Evolutionary conservation across 1,140 invertebrate species (phyloP), one percentile per base, ranked within the genome.

Genomic region (Saccostrea echinata): DNA sequence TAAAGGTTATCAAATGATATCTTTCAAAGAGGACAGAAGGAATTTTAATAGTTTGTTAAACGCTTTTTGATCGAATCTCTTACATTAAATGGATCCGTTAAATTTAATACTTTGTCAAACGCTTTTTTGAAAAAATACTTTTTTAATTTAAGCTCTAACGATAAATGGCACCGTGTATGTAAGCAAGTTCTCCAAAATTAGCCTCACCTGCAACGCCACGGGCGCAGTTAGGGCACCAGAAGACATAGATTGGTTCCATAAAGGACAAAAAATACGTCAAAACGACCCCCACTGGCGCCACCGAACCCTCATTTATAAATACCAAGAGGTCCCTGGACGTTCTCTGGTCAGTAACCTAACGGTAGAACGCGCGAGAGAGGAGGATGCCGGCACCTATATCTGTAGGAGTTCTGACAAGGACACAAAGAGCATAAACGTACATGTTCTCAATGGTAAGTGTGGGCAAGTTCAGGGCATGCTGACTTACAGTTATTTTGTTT

Each of bases 321-420:
- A 86, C 16, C 61, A 80, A 33, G 88, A 89, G 83, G 86, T 87
- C 16, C 83, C 88, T 18, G 88, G 86, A 33, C 89, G 88, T 16
- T 91, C 90, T 24, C 89, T 90, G 35, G 90, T 90, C 35, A 92
- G 92, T 89, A 81, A 88, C 57, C 68, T 92, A 52, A 88, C 90
- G 13, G 88, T 92, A 82, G 89, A 90, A 30, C 85, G 85, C 52
- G 90, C 88, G 81, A 82, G 61, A 21, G 33, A 90, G 30, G 43
- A 76, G n/a, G 92, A 92, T 71, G 84, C 80, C 13, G 92, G 92
- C 13, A 64, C 83, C 27, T 92, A 92, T 89, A 89, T 92, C n/a
- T 92, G 92, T 86, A 85, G 91, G 86, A 92, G 91, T 85, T 90
- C 92, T 9, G 91, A 91, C 55, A 27, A 88, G 21, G 64, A 89